Percentiles rank a stretch among this genome's conserved stretches.
Conservation (phyloP, 1,140 invertebrate species). For the Papilio dardanus region DNA sequence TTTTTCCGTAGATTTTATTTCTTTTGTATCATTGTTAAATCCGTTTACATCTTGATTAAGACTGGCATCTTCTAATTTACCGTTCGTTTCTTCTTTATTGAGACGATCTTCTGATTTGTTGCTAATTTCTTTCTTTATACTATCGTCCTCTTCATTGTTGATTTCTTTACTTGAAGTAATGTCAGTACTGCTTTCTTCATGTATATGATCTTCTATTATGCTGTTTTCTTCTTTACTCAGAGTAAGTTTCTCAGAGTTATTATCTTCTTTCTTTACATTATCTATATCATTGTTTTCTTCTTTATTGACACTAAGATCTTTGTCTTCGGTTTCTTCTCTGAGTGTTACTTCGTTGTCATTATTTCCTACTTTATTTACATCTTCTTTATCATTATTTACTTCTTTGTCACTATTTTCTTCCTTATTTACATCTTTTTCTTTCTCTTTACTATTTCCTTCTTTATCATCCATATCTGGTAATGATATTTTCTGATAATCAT, state of each 20-base stretch:
- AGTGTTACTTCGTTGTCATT: background rate
- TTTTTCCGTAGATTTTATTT: background rate
- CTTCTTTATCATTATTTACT: background rate
- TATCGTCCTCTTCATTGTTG: background rate
- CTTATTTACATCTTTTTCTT: background rate
- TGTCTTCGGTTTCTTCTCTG: background rate
- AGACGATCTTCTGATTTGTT: background rate
- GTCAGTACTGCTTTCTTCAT: background rate
- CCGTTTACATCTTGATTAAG: background rate
- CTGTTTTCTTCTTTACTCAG: background rate
- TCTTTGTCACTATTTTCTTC: background rate
- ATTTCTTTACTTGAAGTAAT: background rate
- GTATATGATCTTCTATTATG: background rate
- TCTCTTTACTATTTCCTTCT: background rate
- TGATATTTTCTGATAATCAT: slow-evolving; percentile 9
- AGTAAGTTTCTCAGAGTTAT: background rate
- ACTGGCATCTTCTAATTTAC: background rate
- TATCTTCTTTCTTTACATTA: background rate
- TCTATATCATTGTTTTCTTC: background rate
- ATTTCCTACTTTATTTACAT: slow-evolving; percentile 3
- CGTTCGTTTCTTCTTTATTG: background rate
- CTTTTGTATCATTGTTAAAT: background rate
- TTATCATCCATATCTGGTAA: slow-evolving; percentile 20
- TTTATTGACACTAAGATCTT: background rate
- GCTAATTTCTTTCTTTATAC: background rate